Percentiles rank a stretch among this genome's conserved stretches.
phyloP scores from a whole-genome alignment of 2,797 vertebrate species.

The Propithecus deckenii region DNA sequence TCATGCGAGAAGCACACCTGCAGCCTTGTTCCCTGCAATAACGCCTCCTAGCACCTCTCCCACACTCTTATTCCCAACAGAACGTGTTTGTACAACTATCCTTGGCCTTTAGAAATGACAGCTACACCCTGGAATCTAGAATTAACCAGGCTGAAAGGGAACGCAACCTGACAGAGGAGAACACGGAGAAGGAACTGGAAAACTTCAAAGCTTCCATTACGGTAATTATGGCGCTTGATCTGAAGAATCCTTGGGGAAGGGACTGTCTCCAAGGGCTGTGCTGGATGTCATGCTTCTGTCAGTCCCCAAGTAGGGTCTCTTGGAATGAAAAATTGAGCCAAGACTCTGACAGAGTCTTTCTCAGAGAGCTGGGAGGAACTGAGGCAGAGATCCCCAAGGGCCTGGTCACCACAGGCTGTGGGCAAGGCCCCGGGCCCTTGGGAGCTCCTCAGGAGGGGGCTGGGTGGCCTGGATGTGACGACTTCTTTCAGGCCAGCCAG shows the following conservation, averaged over 20 bases:
- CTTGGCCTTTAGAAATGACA: conserved; percentile 98
- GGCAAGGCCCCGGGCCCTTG: neutral
- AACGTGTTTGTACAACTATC: conserved; percentile 98
- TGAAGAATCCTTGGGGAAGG: neutral
- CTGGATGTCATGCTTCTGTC: neutral
- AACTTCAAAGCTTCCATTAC: conserved; percentile 95
- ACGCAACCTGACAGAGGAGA: conserved; percentile 96
- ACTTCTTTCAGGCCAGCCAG: neutral
- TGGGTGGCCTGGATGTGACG: neutral
- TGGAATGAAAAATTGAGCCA: neutral
- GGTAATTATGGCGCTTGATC: conserved; percentile 84
- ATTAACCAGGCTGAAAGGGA: conserved; percentile 96
- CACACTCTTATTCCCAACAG: conserved; percentile 85
- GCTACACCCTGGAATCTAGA: conserved; percentile 96
- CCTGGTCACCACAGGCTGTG: neutral
- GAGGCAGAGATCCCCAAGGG: neutral
- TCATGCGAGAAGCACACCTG: neutral
- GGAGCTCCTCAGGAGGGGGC: neutral
- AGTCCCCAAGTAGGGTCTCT: neutral
- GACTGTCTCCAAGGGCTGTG: neutral
- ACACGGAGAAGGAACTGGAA: conserved; percentile 97
- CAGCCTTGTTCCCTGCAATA: neutral
- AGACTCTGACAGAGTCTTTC: neutral
- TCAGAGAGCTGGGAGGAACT: neutral
- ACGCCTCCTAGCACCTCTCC: conserved; percentile 63